Percentiles rank a stretch among this genome's conserved stretches.
Evolutionary conservation across 2,888 invertebrate genomes (phyloP).

Genomic region (Lycocerus yunnanus): DNA sequence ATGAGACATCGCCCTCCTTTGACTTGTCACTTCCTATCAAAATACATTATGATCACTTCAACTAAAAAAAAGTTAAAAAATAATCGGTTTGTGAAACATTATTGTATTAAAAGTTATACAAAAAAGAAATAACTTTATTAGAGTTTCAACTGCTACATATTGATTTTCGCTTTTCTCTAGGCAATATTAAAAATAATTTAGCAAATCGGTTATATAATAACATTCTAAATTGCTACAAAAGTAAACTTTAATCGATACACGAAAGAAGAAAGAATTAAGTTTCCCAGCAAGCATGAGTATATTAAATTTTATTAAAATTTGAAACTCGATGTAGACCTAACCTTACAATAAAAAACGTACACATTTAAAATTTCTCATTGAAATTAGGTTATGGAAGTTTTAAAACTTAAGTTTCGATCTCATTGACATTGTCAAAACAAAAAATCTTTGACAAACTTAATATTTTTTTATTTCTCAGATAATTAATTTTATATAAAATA

Average conservation of each 20-base stretch:
- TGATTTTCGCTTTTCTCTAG: neutral
- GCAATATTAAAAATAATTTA: neutral
- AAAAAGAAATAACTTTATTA: neutral
- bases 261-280: neutral
- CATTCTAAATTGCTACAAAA: neutral
- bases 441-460: neutral
- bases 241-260: neutral
- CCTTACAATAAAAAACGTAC: neutral
- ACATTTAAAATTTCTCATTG: neutral
- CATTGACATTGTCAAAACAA: neutral
- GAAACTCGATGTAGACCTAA: neutral
- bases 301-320: neutral
- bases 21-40: slow-evolving; percentile 15
- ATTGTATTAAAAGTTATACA: neutral
- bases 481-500: neutral
- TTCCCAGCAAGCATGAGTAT: neutral
- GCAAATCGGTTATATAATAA: neutral
- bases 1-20: slow-evolving; percentile 17
- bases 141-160: neutral
- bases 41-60: slow-evolving; percentile 14
- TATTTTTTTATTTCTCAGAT: too few species aligned
- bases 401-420: neutral
- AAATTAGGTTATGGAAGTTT: too few species aligned
- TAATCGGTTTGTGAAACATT: neutral
- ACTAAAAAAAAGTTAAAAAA: neutral